A percentile compares a stretch with the other conserved stretches of the same genome.
Conservation (phyloP, 2,113 vertebrate species). For the Plotosus lineatus region DNA sequence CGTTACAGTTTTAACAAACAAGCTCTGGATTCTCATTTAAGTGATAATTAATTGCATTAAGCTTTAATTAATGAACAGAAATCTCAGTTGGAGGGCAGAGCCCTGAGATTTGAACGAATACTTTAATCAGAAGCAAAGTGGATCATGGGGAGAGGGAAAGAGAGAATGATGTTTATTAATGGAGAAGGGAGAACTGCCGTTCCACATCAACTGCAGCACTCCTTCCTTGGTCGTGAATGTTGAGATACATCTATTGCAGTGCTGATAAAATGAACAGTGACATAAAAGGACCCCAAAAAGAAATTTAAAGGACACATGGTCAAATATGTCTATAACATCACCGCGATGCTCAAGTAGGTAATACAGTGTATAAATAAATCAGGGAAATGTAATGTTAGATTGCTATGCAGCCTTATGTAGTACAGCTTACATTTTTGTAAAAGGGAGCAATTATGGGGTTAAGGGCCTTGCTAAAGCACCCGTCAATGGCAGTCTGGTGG, state of each 20-base stretch:
- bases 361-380: background rate
- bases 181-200: constrained; percentile 28
- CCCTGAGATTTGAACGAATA: constrained; percentile 55
- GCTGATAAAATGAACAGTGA: constrained; percentile 19
- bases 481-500: no score
- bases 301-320: background rate
- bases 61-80: constrained; percentile 61
- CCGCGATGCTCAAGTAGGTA: background rate
- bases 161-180: constrained; percentile 45
- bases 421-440: no score
- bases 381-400: background rate
- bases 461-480: no score
- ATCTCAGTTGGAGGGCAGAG: constrained; percentile 57
- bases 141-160: constrained; percentile 44
- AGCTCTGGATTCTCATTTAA: constrained; percentile 53
- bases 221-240: background rate
- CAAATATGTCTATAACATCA: background rate
- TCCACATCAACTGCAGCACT: constrained; percentile 20
- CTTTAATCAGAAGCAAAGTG: constrained; percentile 58
- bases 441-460: no score
- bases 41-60: constrained; percentile 59
- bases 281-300: background rate
- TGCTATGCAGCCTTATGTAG: no score
- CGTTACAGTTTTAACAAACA: constrained; percentile 54
- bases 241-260: constrained; percentile 8